These are phyloP conservation scores for Kuschelorhynchus macadamiae DNA, from an alignment of 2,888 invertebrate genomes.

Conservation along the genomic window DNA sequence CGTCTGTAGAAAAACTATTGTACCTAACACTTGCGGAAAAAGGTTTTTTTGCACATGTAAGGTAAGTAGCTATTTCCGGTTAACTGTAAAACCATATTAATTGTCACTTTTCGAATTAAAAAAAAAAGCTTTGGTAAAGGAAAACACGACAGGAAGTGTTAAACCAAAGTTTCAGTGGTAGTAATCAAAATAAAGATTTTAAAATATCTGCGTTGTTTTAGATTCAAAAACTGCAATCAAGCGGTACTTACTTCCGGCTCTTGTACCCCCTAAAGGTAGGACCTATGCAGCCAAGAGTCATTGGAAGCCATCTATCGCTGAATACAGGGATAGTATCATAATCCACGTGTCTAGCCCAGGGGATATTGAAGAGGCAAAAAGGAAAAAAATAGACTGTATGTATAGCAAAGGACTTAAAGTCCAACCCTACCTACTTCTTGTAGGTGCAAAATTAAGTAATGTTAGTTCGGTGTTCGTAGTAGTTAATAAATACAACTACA, in stretches of 20 bases:
- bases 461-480: conserved; percentile 24
- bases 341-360: conserved; percentile 22
- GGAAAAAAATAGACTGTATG: conserved; percentile 24
- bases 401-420: conserved; percentile 34
- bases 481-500: conserved; percentile 19
- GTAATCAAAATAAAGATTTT: neutral
- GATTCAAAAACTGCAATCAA: conserved; percentile 7
- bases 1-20: too few relatives aligned
- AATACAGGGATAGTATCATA: conserved; percentile 32
- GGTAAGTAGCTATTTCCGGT: too few relatives aligned
- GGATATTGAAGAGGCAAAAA: conserved; percentile 37
- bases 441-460: conserved; percentile 34
- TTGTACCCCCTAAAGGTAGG: conserved; percentile 34
- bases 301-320: conserved; percentile 18
- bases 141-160: neutral
- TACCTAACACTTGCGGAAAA: too few relatives aligned
- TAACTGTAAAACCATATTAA: too few relatives aligned
- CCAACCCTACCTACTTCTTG: conserved; percentile 35
- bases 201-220: conserved; percentile 13
- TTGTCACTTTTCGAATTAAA: too few relatives aligned
- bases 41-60: too few relatives aligned
- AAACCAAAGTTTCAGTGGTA: neutral
- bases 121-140: neutral
- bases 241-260: conserved; percentile 22
- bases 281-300: neutral